Base-by-base conservation (phyloP, 2,113 vertebrate genomes). In the Budorcas taxicolor region DNA sequence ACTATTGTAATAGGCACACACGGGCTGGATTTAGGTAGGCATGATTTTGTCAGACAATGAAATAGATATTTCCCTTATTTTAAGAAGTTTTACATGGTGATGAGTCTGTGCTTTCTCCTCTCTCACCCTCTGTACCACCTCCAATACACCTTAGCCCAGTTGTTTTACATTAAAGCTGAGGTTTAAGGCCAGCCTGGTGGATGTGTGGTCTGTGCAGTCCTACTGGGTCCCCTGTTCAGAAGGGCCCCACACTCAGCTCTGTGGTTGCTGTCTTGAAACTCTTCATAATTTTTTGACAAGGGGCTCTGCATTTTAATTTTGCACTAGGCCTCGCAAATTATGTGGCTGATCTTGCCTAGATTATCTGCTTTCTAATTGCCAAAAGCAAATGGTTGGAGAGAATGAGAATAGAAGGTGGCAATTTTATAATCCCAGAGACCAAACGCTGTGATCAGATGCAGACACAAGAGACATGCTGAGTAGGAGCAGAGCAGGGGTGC, bases 381-480 rank as follows among this genome's bases (percentile, higher is more conserved):
- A 33, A 76, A 84, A 86, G 43, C 9, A 93, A 84, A 55, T 91
- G 43, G 58, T 43, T 52, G 43, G 23, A 74, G 53, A n/a, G 62
- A 27, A 17, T 29, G 29, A 85, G 74, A 53, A 67, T 11, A 89
- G 67, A 85, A 95, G 25, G 40, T 94, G 29, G 74, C 29, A 94
- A 43, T 85, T 93, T 98, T 58, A 40, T 87, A 83, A 94, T 87
- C 36, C 55, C 33, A 81, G 87, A 93, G 36, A 92, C 13, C 57
- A 2, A n/a, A 29, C 8, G 7, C 78, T 80, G 16, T 9, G 43
- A 71, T 91, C 52, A 96, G 76, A 83, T 16, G 19, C 71, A 67
- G 58, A 92, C 52, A 60, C 19, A 67, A 89, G 82, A 43, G 43
- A 53, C 92, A 50, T 36, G 76, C 81, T 95, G 40, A 87, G 50